phyloP scores from a whole-genome alignment of 2,888 invertebrate species.

The Nemoura dubitans region DNA sequence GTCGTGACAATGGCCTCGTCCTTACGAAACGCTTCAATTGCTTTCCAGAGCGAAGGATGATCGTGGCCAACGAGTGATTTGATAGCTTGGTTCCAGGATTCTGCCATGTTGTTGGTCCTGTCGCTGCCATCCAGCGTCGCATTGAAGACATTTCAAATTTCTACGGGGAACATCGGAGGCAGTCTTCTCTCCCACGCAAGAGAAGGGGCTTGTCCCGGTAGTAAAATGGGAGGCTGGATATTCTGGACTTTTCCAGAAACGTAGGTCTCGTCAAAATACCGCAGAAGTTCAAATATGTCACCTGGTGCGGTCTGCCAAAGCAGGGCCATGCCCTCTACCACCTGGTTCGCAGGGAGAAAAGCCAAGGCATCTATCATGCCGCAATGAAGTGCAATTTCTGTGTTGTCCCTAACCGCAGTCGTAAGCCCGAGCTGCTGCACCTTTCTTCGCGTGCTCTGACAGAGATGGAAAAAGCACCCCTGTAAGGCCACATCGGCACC shows the following conservation, averaged over 20 bases:
- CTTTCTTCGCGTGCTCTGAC: not conserved
- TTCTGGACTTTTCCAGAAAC: not conserved
- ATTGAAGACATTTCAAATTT: not conserved
- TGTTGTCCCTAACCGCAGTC: not conserved
- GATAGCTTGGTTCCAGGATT: not conserved
- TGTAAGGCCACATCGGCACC: not conserved
- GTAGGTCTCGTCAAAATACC: conserved; percentile 14
- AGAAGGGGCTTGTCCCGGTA: too few species aligned
- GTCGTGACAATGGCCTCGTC: too few species aligned
- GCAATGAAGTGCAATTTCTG: not conserved
- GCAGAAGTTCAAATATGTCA: not conserved
- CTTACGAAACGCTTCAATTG: too few species aligned
- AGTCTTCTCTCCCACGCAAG: not conserved
- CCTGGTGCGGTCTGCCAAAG: not conserved
- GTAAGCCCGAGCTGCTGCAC: not conserved
- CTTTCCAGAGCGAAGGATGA: conserved; percentile 9
- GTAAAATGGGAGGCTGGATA: not conserved
- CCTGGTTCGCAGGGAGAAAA: not conserved
- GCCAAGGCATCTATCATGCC: conserved; percentile 17
- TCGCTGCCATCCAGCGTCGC: not conserved
- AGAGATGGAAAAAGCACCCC: conserved; percentile 20
- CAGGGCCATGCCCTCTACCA: not conserved
- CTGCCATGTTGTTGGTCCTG: not conserved
- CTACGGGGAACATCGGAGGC: not conserved
- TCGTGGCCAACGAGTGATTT: not conserved